Base-by-base conservation (phyloP, 2,113 vertebrate species). In the Pipa parva region DNA sequence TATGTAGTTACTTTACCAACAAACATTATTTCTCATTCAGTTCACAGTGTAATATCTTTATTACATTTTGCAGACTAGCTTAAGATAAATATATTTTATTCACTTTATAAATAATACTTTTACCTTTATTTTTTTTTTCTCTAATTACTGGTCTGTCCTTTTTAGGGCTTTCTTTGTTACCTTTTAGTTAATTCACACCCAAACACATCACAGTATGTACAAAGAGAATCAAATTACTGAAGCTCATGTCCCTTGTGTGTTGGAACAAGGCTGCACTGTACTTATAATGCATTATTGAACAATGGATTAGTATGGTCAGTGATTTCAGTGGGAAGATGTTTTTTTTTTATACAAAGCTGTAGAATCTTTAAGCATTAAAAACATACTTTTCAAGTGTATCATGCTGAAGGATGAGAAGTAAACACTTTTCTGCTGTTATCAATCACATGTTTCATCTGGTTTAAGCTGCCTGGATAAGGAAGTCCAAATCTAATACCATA, bases 231-330 rank as follows among this genome's bases (percentile, higher is more conserved):
- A 63, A 63, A 71, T 84, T 80, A 73, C 77, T 37, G 25, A 17
- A 27, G 7, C 33, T 67, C 76, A 33, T 74, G 36, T 68, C 79
- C 79, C 77, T 63, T 76, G 77, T 48, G 45, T 63, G 26, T n/a
- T 42, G 80, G 84, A 81, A 84, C 74, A 69, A 27, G 80, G 82
- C 49, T 72, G 78, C 75, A 75, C 78, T 79, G 70, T 75, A 61
- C 71, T 71, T 78, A 68, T 75, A 63, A 78, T 89, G 76, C 81
- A 88, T 89, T 85, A 85, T 84, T 84, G 63, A 87, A 70, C 61
- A 51, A 71, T 17, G 26, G 13, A 46, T 29, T 18, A 2, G 29
- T 27, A 45, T 48, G 66, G 66, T 70, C 57, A 61, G 49, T 37
- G 36, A 39, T 61, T 45, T 39, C 49, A 24, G 5, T 1, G 17